Evolutionary conservation across 2,797 vertebrate genomes (phyloP).

Genomic region (Sebastes minor): DNA sequence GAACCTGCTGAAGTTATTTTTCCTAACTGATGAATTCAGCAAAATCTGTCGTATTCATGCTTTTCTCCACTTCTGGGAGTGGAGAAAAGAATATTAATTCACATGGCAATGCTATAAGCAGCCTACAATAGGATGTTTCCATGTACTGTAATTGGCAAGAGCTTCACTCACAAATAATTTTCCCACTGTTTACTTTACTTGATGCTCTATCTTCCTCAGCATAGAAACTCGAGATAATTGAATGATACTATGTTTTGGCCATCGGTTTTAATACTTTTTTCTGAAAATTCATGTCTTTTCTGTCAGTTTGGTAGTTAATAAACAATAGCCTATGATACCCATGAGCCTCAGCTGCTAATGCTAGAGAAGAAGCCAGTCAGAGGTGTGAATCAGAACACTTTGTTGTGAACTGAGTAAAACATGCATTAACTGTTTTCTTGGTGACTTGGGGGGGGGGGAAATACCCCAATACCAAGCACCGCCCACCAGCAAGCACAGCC

Average conservation of each 20-base stretch:
- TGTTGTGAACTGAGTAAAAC: background rate
- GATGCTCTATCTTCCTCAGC: background rate
- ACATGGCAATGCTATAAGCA: background rate
- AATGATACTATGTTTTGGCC: background rate
- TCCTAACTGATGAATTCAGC: background rate
- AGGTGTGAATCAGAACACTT: background rate
- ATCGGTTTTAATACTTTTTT: background rate
- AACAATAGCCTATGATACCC: background rate
- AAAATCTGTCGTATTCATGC: background rate
- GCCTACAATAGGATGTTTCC: background rate
- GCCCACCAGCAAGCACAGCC: no score
- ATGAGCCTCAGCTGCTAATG: background rate
- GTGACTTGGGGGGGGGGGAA: no score
- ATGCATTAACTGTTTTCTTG: background rate
- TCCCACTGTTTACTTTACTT: background rate
- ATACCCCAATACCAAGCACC: no score
- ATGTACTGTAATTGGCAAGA: background rate
- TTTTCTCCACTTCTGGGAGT: background rate
- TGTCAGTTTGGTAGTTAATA: background rate
- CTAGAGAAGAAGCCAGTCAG: background rate
- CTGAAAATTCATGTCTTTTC: background rate
- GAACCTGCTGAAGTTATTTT: background rate
- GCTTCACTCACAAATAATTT: accelerated
- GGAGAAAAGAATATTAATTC: background rate
- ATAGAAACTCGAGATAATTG: background rate